Conservation (phyloP, 2,888 invertebrate genomes). For the Ceraclea dissimilis region DNA sequence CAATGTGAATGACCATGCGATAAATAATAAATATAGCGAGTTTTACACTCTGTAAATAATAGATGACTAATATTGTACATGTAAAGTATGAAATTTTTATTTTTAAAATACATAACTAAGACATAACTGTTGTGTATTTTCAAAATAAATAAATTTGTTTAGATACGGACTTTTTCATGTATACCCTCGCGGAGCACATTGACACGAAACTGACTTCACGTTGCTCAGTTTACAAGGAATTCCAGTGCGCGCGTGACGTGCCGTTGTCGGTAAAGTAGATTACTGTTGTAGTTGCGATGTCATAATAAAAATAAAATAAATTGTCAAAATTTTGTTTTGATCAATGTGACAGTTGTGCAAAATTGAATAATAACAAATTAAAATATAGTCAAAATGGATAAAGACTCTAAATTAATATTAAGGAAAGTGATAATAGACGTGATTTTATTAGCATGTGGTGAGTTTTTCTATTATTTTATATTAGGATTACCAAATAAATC, state of each 20-base stretch:
- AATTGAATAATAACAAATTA: background rate
- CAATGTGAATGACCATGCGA: no score
- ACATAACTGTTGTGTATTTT: no score
- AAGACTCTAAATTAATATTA: constrained; percentile 50
- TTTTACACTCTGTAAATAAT: no score
- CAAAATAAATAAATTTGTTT: no score
- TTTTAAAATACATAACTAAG: no score
- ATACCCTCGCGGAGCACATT: no score
- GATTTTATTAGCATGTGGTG: constrained; percentile 59
- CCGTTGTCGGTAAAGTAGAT: background rate
- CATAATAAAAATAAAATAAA: no score
- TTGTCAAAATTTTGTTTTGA: background rate
- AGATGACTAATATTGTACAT: no score
- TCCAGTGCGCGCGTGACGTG: background rate
- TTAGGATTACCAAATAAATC: background rate
- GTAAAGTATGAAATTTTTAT: no score
- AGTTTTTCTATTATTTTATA: constrained; percentile 32
- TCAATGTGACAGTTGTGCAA: background rate
- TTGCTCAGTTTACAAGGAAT: background rate
- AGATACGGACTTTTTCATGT: no score
- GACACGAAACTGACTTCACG: background rate
- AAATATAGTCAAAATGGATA: constrained; percentile 39
- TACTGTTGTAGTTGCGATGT: background rate
- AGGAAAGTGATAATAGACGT: constrained; percentile 63
- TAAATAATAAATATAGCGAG: no score